Percentiles rank a stretch among this genome's conserved stretches.
phyloP scores from a whole-genome alignment of 1,140 invertebrate genomes.

The Cydia strobilella region DNA sequence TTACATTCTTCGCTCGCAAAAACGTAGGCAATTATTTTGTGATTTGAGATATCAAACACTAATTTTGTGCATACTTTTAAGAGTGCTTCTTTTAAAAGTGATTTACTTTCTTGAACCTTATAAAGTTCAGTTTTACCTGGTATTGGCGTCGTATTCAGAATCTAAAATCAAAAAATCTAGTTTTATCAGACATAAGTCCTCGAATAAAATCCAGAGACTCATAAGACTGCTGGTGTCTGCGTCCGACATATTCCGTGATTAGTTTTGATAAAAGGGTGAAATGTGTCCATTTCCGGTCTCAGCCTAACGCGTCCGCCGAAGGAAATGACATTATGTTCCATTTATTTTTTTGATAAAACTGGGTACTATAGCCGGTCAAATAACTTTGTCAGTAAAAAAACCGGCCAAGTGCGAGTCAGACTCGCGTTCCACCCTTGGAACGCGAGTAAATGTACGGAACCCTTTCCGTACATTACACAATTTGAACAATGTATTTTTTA shows the following conservation, averaged over 20 bases:
- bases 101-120: too few relatives aligned
- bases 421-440: too few relatives aligned
- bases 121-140: not conserved
- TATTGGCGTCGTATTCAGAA: not conserved
- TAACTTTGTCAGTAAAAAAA: too few relatives aligned
- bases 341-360: slow-evolving; percentile 19
- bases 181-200: not conserved
- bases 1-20: not conserved
- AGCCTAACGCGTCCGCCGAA: slow-evolving; percentile 15
- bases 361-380: too few relatives aligned
- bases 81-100: too few relatives aligned
- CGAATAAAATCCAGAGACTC: not conserved
- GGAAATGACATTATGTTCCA: slow-evolving; percentile 26
- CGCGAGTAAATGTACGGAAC: too few relatives aligned
- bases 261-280: slow-evolving; percentile 30
- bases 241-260: slow-evolving; percentile 18
- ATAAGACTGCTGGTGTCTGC: not conserved
- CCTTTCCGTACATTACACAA: too few relatives aligned
- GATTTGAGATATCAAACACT: not conserved
- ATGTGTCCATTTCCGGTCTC: slow-evolving; percentile 24
- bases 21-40: not conserved
- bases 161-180: not conserved
- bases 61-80: too few relatives aligned
- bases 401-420: too few relatives aligned
- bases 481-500: too few relatives aligned